Evolutionary conservation across 2,888 invertebrate genomes (phyloP).

Genomic region (Phengaris alcon): DNA sequence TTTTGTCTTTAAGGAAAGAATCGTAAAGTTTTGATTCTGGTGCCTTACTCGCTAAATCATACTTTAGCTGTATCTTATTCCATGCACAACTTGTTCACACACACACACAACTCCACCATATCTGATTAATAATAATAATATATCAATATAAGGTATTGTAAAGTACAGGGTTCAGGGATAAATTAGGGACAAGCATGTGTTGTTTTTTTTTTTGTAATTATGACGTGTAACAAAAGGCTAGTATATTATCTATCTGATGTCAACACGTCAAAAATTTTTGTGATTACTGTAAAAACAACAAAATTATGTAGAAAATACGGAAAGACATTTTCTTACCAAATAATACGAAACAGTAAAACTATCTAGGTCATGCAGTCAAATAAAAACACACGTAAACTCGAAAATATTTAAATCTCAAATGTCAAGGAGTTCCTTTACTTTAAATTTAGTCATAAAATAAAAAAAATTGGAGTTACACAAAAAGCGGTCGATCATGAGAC

Average conservation of each 20-base stretch:
- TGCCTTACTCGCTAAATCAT: too few relatives aligned
- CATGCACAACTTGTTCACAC: too few relatives aligned
- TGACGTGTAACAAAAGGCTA: conserved; percentile 17
- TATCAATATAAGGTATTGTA: not conserved
- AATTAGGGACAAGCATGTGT: conserved; percentile 10
- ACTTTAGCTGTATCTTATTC: too few relatives aligned
- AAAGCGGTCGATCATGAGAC: conserved; percentile 20
- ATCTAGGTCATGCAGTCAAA: not conserved
- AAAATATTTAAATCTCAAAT: not conserved
- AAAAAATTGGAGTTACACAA: conserved; percentile 4
- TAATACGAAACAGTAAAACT: not conserved
- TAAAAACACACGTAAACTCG: not conserved
- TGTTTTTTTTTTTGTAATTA: not conserved
- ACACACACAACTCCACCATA: too few relatives aligned
- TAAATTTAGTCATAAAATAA: conserved; percentile 29
- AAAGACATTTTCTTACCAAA: not conserved
- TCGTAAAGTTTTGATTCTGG: too few relatives aligned
- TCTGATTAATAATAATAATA: not conserved
- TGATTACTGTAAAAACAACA: not conserved
- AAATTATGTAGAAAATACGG: not conserved
- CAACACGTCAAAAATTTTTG: not conserved
- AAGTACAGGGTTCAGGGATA: not conserved
- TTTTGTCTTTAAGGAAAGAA: too few relatives aligned
- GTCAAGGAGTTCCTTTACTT: conserved; percentile 10
- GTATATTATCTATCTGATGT: not conserved